These are phyloP conservation scores for Camponotus fellah DNA, from an alignment of 2,888 invertebrate species.

Conservation along the genomic window DNA sequence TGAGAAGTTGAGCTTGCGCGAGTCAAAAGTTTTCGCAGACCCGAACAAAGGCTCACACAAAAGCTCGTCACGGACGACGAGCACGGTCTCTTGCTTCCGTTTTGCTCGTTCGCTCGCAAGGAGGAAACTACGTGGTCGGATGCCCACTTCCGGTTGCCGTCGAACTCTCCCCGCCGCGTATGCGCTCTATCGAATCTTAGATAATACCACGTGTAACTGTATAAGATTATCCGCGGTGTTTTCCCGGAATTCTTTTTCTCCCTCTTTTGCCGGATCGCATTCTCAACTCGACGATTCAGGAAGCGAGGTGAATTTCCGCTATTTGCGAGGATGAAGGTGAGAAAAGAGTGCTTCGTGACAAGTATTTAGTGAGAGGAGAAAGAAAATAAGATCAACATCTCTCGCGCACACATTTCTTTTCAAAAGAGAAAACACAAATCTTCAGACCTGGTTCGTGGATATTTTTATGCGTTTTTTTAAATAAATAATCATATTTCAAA, in stretches of 20 bases:
- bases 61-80: constrained; percentile 68
- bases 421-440: not conserved
- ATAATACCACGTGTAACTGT: constrained; percentile 52
- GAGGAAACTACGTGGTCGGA: constrained; percentile 43
- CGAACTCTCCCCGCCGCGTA: constrained; percentile 29
- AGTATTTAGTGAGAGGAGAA: not conserved
- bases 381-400: not conserved
- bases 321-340: not conserved
- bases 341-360: not conserved
- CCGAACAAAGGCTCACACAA: constrained; percentile 67
- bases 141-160: constrained; percentile 36
- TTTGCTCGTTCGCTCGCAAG: constrained; percentile 17
- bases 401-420: not conserved
- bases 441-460: not conserved
- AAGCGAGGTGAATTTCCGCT: constrained; percentile 17
- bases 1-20: constrained; percentile 56
- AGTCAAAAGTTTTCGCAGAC: constrained; percentile 64
- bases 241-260: not conserved
- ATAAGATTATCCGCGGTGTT: constrained; percentile 43
- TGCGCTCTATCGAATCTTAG: constrained; percentile 60
- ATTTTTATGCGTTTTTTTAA: not conserved
- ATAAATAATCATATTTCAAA: not conserved
- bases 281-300: not conserved
- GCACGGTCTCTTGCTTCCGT: constrained; percentile 62
- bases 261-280: not conserved